A percentile compares a stretch with the other conserved stretches of the same genome.
These are phyloP conservation scores for Acanthurus leucopareius DNA, from an alignment of 2,797 vertebrate species.

Conservation along the genomic window DNA sequence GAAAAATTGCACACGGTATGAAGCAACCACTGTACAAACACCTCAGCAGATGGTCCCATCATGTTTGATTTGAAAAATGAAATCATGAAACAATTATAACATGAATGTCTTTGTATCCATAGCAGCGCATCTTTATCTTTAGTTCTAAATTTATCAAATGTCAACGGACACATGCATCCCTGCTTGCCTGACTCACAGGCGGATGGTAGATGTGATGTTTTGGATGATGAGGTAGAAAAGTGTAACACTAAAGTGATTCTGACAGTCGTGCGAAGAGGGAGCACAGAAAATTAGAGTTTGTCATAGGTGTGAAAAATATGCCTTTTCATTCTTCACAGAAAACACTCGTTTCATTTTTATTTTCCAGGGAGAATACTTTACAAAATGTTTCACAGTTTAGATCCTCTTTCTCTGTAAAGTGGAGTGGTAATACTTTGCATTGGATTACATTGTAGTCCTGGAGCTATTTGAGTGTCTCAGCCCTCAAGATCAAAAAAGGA, in stretches of 20 bases:
- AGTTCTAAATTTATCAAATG: slow-evolving; percentile 18
- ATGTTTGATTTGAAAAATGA: background rate
- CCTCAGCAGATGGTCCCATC: background rate
- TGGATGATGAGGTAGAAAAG: slow-evolving; percentile 53
- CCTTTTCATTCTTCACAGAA: slow-evolving; percentile 61
- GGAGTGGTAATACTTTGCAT: slow-evolving; percentile 41
- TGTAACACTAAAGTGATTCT: slow-evolving; percentile 68
- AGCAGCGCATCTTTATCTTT: slow-evolving; percentile 17
- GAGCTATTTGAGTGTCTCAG: slow-evolving; percentile 56
- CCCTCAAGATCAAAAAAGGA: slow-evolving; percentile 45
- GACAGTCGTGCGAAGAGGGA: slow-evolving; percentile 67
- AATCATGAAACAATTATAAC: too few species aligned
- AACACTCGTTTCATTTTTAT: slow-evolving; percentile 56
- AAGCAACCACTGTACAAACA: background rate
- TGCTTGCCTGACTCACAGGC: slow-evolving; percentile 20
- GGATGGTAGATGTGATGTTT: slow-evolving; percentile 45
- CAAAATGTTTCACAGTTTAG: slow-evolving; percentile 48
- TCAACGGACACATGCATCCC: slow-evolving; percentile 30
- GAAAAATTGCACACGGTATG: background rate
- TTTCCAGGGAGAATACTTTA: slow-evolving; percentile 64
- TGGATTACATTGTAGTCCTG: slow-evolving; percentile 44
- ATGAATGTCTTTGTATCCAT: slow-evolving; percentile 5
- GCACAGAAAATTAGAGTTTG: slow-evolving; percentile 67
- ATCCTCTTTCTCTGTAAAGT: slow-evolving; percentile 37
- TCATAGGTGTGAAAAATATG: slow-evolving; percentile 67